A percentile compares a stretch with the other conserved stretches of the same genome.
These are phyloP conservation scores for Cynoglossus semilaevis DNA, from an alignment of 2,113 vertebrate species.

Conservation along the genomic window DNA sequence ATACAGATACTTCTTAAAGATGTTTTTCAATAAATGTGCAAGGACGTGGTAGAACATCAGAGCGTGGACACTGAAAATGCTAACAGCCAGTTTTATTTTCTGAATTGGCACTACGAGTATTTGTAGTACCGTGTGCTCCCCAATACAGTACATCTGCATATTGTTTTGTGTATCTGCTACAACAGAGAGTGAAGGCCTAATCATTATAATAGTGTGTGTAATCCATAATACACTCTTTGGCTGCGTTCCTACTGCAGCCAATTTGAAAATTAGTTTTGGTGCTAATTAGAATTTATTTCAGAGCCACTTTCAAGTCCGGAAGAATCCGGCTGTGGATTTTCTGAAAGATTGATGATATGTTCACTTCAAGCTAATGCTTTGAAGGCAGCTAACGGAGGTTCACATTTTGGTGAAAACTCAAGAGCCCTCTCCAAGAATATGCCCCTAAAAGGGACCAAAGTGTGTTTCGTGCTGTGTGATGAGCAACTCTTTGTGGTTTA, in stretches of 20 bases:
- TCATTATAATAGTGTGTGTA: too few relatives aligned
- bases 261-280: conserved; percentile 19
- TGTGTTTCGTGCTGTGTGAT: conserved; percentile 23
- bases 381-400: conserved; percentile 19
- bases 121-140: too few relatives aligned
- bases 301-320: conserved; percentile 17
- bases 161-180: too few relatives aligned
- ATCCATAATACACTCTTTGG: neutral
- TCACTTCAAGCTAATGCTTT: conserved; percentile 30
- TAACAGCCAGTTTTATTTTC: too few relatives aligned
- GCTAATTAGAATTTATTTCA: conserved; percentile 15
- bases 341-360: conserved; percentile 31
- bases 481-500: conserved; percentile 23
- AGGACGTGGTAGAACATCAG: too few relatives aligned
- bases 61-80: too few relatives aligned
- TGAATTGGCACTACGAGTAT: too few relatives aligned
- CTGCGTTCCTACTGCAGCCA: conserved; percentile 15
- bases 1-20: too few relatives aligned
- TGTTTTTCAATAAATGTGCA: too few relatives aligned
- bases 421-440: conserved; percentile 18
- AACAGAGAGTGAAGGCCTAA: too few relatives aligned
- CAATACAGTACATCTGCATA: too few relatives aligned
- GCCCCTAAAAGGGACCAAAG: conserved; percentile 29
- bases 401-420: conserved; percentile 25
- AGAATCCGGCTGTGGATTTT: conserved; percentile 19